Evolutionary conservation across 2,888 invertebrate genomes (phyloP).

Genomic region (Synanthedon andrenaeformis): DNA sequence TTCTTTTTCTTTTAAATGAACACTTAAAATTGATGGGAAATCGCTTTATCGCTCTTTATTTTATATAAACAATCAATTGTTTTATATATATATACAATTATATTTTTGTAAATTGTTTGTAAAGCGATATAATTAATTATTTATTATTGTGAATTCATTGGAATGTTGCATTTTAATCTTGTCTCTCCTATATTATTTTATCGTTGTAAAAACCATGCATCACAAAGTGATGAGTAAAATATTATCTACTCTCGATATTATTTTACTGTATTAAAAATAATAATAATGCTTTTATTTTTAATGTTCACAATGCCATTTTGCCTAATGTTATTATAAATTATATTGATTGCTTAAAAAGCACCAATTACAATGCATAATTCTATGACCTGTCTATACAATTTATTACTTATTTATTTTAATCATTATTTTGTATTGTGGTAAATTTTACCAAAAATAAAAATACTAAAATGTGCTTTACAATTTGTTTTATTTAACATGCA

Average conservation of each 20-base stretch:
- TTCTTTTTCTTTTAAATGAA: too few relatives aligned
- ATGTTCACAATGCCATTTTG: conserved; percentile 70
- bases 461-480: conserved; percentile 69
- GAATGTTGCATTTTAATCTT: conserved; percentile 1
- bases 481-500: conserved; percentile 35
- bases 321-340: conserved; percentile 71
- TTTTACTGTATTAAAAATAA: conserved; percentile 51
- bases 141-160: too few relatives aligned
- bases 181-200: too few relatives aligned
- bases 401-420: conserved; percentile 70
- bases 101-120: neutral
- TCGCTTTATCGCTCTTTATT: too few relatives aligned
- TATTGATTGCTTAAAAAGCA: conserved; percentile 70
- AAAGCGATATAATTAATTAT: neutral
- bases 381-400: conserved; percentile 70
- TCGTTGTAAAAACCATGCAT: conserved; percentile 45
- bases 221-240: conserved; percentile 62
- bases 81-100: neutral
- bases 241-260: conserved; percentile 62
- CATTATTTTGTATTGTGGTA: conserved; percentile 70
- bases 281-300: conserved; percentile 61
- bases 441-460: conserved; percentile 71
- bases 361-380: conserved; percentile 69
- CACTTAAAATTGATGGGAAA: too few relatives aligned
- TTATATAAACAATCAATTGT: neutral